Evolutionary conservation across 2,888 invertebrate species (phyloP), one percentile per base, ranked within the genome.

Genomic region (Stictocephala bisonia): DNA sequence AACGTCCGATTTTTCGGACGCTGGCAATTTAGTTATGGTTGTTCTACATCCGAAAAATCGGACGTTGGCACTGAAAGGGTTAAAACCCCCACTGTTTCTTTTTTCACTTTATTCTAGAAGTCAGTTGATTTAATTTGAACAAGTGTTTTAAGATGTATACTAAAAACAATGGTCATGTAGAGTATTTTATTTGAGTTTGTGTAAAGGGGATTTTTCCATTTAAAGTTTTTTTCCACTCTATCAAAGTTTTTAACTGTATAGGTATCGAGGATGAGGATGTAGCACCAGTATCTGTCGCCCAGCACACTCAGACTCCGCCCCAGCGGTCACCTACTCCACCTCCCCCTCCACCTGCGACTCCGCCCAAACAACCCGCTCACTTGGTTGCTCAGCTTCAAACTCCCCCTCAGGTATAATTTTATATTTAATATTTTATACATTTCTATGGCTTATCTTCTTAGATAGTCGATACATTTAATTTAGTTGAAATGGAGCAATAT

Each of bases 211-310:
- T 56, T 11, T 64, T 9, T 41, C 15, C 51, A 24, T 40, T 31
- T 24, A 53, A 22, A 66, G 22, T 50, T 40, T 70, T n/a, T n/a
- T n/a, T n/a, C n/a, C n/a, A n/a, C n/a, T n/a, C n/a, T n/a, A n/a
- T n/a, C n/a, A n/a, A n/a, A n/a, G n/a, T n/a, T n/a, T n/a, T n/a
- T n/a, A n/a, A n/a, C n/a, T n/a, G n/a, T 77, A 53, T 78, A 80
- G 83, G 83, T 72, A 90, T 90, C 75, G 90, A 90, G 67, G 91
- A 91, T 76, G 89, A 90, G 75, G 91, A 91, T 77, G 88, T 88
- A 50, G 87, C 86, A 60, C 78, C 77, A 7, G 60, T 75, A 26
- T 64, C 71, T 15, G 72, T 71, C 18, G 64, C 53, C 13, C 60
- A 75, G 48, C 73, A 74, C 13, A 48, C 71, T 3, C 58, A 56